These are phyloP conservation scores for Podotricha telesiphe DNA, from an alignment of 2,888 invertebrate species.

Conservation along the genomic window DNA sequence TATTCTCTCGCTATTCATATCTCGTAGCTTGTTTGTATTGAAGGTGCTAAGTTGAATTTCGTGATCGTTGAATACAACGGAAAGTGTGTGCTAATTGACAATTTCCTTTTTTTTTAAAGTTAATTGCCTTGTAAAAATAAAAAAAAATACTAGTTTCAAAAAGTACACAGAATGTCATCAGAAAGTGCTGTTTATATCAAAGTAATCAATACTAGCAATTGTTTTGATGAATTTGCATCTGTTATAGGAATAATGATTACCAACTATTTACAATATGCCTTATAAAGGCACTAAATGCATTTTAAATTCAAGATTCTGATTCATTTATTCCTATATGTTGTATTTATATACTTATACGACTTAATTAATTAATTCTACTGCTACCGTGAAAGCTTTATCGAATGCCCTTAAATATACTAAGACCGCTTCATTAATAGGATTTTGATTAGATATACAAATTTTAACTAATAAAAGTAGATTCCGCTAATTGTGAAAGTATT, in stretches of 20 bases:
- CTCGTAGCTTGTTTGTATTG: slow-evolving; percentile 26
- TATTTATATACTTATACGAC: slow-evolving; percentile 34
- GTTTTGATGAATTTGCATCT: slow-evolving; percentile 26
- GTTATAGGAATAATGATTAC: slow-evolving; percentile 23
- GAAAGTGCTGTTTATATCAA: not conserved
- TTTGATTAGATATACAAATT: slow-evolving; percentile 27
- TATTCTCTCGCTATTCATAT: slow-evolving; percentile 34
- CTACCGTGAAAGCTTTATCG: slow-evolving; percentile 33
- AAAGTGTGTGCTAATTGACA: slow-evolving; percentile 69
- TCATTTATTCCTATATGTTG: slow-evolving; percentile 31
- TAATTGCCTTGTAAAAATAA: slow-evolving; percentile 53
- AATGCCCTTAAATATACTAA: slow-evolving; percentile 28
- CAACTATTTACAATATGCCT: slow-evolving; percentile 33
- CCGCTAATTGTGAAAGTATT: not conserved
- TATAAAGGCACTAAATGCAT: slow-evolving; percentile 33
- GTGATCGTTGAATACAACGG: slow-evolving; percentile 69
- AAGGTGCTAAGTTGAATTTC: slow-evolving; percentile 74
- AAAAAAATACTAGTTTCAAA: slow-evolving; percentile 32
- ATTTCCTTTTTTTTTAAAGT: slow-evolving; percentile 59
- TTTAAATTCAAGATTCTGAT: slow-evolving; percentile 34
- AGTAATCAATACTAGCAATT: not conserved
- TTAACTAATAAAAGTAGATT: slow-evolving; percentile 15
- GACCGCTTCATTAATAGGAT: slow-evolving; percentile 31
- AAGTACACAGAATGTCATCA: not conserved
- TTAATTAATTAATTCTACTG: slow-evolving; percentile 35